Percentiles rank a stretch among this genome's conserved stretches.
Evolutionary conservation across 2,113 vertebrate species (phyloP).

Genomic region (Nyctibius bracteatus): DNA sequence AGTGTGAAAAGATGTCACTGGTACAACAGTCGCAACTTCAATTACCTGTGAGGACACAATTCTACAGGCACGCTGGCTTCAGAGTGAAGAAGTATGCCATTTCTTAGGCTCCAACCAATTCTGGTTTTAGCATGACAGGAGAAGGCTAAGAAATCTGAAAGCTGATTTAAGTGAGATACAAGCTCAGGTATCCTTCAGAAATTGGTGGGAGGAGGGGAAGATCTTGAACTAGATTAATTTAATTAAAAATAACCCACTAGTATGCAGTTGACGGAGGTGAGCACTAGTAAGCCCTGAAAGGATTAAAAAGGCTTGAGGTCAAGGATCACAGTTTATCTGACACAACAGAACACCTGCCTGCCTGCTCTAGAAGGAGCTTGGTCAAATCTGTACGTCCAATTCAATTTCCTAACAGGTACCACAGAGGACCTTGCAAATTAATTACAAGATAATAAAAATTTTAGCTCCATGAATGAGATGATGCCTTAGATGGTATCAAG

Average conservation of each 20-base stretch:
- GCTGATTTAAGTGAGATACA: neutral
- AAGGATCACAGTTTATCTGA: neutral
- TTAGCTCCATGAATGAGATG: neutral
- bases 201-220: neutral
- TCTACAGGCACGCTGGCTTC: neutral
- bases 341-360: neutral
- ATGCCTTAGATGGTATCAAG: neutral
- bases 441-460: neutral
- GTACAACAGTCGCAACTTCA: neutral
- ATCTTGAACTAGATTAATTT: neutral
- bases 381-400: neutral
- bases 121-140: neutral
- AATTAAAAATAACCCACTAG: neutral
- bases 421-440: neutral
- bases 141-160: neutral
- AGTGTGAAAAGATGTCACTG: neutral
- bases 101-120: neutral
- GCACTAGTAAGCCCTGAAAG: neutral
- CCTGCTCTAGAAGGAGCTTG: neutral
- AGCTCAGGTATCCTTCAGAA: neutral
- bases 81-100: neutral
- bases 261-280: neutral
- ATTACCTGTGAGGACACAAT: neutral
- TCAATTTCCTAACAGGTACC: neutral
- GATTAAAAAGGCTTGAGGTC: neutral